Percentiles rank a stretch among this genome's conserved stretches.
These are phyloP conservation scores for Ectobius pallidus DNA, from an alignment of 2,888 invertebrate species.

Conservation along the genomic window DNA sequence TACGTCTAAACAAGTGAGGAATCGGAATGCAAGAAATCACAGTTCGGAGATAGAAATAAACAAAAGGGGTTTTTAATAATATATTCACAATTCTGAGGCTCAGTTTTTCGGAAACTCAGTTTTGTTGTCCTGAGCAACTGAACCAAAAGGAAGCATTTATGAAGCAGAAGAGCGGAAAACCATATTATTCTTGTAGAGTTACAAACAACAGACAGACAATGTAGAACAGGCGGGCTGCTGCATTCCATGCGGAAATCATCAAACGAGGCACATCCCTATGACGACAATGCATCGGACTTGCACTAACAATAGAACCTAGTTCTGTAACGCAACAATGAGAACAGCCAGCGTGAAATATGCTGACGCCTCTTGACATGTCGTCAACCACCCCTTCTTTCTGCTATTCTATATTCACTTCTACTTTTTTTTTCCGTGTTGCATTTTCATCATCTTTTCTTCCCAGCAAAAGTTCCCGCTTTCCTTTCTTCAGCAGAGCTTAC, in stretches of 20 bases:
- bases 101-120: neutral
- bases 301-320: constrained; percentile 15
- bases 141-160: neutral
- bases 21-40: too few relatives aligned
- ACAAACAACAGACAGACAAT: neutral
- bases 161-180: constrained; percentile 1
- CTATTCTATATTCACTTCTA: neutral
- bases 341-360: constrained; percentile 38
- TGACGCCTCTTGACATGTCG: constrained; percentile 38
- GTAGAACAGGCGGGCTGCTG: neutral
- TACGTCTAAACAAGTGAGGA: too few relatives aligned
- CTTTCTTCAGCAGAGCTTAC: too few relatives aligned
- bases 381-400: neutral
- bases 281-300: constrained; percentile 18
- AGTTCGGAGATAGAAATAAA: too few relatives aligned
- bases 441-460: neutral
- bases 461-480: too few relatives aligned
- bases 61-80: too few relatives aligned
- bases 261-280: constrained; percentile 20
- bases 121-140: neutral
- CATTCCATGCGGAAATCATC: constrained; percentile 27
- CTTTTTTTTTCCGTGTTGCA: neutral
- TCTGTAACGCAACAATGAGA: constrained; percentile 21
- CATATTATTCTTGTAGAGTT: constrained; percentile 8
- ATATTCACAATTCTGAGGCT: too few relatives aligned